Base-by-base conservation (phyloP, 2,888 invertebrate species). In the Pterostichus niger region DNA sequence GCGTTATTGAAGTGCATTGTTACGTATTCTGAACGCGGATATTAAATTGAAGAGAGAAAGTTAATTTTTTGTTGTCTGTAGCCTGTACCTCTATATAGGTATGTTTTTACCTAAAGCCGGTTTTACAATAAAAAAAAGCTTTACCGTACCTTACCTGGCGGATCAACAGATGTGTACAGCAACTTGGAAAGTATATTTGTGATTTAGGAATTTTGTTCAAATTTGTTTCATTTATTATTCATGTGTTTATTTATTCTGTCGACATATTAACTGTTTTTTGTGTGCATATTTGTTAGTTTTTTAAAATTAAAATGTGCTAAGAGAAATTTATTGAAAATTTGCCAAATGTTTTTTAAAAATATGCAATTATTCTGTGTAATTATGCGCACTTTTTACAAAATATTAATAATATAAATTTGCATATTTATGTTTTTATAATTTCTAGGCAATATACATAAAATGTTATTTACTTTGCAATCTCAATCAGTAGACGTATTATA, bases 71-170 rank as follows among this genome's bases (percentile, higher is more conserved):
- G 46, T 82, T 82, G 46, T 75, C n/a, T 71, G 54, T 52, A 15
- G 31, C 40, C 40, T 71, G 68, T 71, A 44, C 40, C 40, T 24
- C 24, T 75, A 59, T 33, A 81, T 71, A 81, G 82, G 54, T 75
- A 46, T 73, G 73, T 82, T 75, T 82, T 75, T 82, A 82, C 82
- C 75, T 82, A 75, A 54, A 82, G 82, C 82, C 75, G 75, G 82
- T 82, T 82, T 75, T 56, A 82, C 82, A 82, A 61, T 56, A 71
- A 56, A 81, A 75, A 81, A 73, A 75, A 75, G n/a, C 80, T 49
- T 73, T 15, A 59, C 73, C 75, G 73, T 82, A 82, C 82, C 52
- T 61, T 82, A 82, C 82, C 82, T 82, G 75, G 81, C 82, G n/a
- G 77, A 46, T 64, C 64, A 49, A 80, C 64, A 80, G 68, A 7